Conservation (phyloP, 2,113 vertebrate species). For the Bolborhynchus lineola region DNA sequence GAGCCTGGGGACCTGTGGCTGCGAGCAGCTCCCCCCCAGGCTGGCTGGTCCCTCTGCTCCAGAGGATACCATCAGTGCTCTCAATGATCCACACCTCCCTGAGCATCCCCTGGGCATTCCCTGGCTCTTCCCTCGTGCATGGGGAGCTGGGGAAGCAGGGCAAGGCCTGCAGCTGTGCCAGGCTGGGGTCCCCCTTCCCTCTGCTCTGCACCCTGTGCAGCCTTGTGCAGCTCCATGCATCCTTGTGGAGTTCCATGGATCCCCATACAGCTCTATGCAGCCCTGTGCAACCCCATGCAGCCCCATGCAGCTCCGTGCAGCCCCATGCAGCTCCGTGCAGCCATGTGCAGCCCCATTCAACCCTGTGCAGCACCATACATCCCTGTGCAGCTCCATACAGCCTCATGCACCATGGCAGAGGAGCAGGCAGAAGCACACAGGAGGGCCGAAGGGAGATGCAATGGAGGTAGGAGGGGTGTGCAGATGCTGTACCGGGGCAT, state of each 20-base stretch:
- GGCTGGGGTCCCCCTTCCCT: background rate
- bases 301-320: background rate
- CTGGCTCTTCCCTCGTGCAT: fast-evolving
- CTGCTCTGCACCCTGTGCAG: background rate
- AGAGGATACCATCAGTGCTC: background rate
- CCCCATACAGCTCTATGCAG: background rate
- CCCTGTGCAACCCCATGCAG: background rate
- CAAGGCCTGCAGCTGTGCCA: background rate
- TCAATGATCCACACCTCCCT: background rate
- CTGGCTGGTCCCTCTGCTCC: background rate
- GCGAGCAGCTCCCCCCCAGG: background rate
- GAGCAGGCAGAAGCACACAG: background rate
- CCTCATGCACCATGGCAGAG: fast-evolving
- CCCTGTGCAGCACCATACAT: background rate
- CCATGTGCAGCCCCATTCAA: fast-evolving
- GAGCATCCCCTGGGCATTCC: background rate
- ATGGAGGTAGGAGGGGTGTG: background rate
- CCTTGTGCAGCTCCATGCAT: background rate
- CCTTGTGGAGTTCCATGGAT: background rate
- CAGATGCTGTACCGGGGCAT: background rate
- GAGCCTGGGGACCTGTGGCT: conserved; percentile 2
- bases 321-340: background rate
- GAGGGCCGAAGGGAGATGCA: background rate
- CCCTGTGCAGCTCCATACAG: background rate
- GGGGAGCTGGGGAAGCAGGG: background rate